These are phyloP conservation scores for Frieseomelitta varia DNA, from an alignment of 1,140 invertebrate genomes.

Conservation along the genomic window DNA sequence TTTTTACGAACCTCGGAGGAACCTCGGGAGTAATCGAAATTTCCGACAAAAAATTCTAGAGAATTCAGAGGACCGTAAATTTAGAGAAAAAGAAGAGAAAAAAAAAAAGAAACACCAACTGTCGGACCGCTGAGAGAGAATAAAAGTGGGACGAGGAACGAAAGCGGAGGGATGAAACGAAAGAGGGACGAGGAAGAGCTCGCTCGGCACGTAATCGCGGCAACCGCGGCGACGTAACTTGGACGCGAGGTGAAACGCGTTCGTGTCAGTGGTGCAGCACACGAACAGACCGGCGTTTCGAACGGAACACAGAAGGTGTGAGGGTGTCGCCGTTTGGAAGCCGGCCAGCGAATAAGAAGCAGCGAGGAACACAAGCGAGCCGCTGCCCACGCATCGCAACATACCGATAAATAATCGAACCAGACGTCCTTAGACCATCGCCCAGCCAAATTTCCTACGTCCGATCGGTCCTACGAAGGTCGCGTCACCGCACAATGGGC, in stretches of 20 bases:
- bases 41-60: background rate
- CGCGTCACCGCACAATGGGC: background rate
- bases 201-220: slow-evolving; percentile 29
- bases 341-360: slow-evolving; percentile 67
- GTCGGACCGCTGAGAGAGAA: too few relatives aligned
- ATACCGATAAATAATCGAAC: slow-evolving; percentile 82
- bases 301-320: slow-evolving; percentile 66
- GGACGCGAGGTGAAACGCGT: slow-evolving; percentile 20
- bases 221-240: slow-evolving; percentile 61
- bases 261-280: background rate
- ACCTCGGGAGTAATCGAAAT: background rate
- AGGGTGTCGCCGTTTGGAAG: slow-evolving; percentile 78
- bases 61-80: background rate
- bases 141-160: background rate
- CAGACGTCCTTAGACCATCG: slow-evolving; percentile 44
- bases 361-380: slow-evolving; percentile 12
- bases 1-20: background rate
- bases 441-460: slow-evolving; percentile 51
- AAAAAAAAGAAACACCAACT: background rate
- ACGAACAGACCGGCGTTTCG: slow-evolving; percentile 16
- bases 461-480: slow-evolving; percentile 51
- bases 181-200: background rate
- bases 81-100: background rate
- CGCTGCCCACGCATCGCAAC: slow-evolving; percentile 77
- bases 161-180: background rate